Evolutionary conservation across 2,888 invertebrate genomes (phyloP).

Genomic region (Andrena bicolor): DNA sequence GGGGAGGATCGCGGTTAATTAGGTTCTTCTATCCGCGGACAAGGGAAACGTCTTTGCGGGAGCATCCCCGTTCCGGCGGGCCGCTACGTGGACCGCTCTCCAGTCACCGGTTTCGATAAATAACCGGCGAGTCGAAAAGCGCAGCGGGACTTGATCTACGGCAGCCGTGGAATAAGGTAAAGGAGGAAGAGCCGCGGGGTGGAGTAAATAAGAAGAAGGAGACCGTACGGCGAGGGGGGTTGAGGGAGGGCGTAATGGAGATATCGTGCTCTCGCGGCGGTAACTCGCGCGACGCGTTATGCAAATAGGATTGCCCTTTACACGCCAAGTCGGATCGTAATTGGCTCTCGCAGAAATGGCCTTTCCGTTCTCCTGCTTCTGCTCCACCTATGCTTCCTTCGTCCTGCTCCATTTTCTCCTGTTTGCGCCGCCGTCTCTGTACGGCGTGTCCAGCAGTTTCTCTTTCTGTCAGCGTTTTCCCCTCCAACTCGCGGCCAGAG

Average conservation of each 20-base stretch:
- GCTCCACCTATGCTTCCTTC: conserved; percentile 19
- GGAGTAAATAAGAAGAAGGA: background rate
- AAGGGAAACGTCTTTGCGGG: background rate
- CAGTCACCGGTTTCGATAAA: conserved; percentile 72
- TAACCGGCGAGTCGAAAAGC: conserved; percentile 73
- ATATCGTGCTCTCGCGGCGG: conserved; percentile 75
- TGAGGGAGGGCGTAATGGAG: conserved; percentile 78
- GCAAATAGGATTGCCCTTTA: conserved; percentile 82
- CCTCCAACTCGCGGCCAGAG: background rate
- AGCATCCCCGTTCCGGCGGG: background rate
- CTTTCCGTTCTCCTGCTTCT: conserved; percentile 54
- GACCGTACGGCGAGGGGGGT: conserved; percentile 26
- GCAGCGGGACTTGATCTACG: conserved; percentile 77
- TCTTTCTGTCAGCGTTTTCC: conserved; percentile 44
- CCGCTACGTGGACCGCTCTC: conserved; percentile 10
- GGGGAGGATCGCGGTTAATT: background rate
- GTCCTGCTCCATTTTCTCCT: background rate
- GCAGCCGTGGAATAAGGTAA: conserved; percentile 60
- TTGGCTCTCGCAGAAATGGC: conserved; percentile 75
- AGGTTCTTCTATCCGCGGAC: background rate
- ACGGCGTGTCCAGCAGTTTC: conserved; percentile 23
- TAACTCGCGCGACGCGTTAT: conserved; percentile 79
- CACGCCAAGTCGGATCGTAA: conserved; percentile 78
- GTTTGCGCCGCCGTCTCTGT: background rate
- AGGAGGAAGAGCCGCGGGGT: conserved; percentile 16